Evolutionary conservation across 2,113 vertebrate genomes (phyloP).

Genomic region (Ardeotis arabs): DNA sequence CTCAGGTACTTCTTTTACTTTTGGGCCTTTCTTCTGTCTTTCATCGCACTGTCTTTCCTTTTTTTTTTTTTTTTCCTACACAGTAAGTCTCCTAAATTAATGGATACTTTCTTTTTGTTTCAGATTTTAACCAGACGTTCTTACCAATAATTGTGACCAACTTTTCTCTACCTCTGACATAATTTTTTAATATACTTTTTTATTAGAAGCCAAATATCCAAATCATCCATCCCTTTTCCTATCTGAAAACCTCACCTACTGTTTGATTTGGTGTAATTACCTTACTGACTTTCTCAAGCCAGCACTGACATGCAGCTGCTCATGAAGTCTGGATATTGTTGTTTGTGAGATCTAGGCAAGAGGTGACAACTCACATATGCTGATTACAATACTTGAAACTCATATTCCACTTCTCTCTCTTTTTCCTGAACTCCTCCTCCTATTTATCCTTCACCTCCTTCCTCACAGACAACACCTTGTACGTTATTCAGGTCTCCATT

Average conservation of each 20-base stretch:
- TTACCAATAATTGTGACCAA: not conserved
- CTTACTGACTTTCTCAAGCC: not conserved
- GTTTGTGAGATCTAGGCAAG: not conserved
- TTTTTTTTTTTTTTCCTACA: not conserved
- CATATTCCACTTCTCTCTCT: not conserved
- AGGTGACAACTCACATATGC: not conserved
- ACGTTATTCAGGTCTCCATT: constrained; percentile 47
- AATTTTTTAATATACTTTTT: not conserved
- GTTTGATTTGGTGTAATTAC: not conserved
- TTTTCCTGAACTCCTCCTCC: not conserved
- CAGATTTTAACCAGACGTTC: not conserved
- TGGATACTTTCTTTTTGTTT: not conserved
- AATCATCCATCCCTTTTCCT: not conserved
- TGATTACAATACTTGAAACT: not conserved
- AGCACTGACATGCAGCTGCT: not conserved
- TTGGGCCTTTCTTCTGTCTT: not conserved
- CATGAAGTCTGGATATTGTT: not conserved
- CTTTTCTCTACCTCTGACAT: not conserved
- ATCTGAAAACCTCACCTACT: not conserved
- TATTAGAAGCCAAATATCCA: not conserved
- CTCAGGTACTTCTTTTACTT: not conserved
- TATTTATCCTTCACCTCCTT: not conserved
- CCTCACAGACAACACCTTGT: not conserved
- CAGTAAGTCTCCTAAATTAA: not conserved
- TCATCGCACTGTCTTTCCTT: not conserved